Evolutionary conservation across 1,140 invertebrate genomes (phyloP).

Genomic region (Thaumatotibia leucotreta): DNA sequence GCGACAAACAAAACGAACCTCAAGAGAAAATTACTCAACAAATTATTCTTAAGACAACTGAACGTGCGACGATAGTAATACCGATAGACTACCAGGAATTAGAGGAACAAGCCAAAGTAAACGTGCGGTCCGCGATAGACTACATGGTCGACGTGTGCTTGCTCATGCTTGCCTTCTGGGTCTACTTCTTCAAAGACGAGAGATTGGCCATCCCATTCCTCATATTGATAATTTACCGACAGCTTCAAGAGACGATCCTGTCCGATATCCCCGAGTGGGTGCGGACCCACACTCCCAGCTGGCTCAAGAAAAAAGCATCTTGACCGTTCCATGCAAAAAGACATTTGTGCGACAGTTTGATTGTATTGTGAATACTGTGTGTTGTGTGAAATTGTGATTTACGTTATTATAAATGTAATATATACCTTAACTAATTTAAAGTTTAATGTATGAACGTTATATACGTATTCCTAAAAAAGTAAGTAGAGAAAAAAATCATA

Average conservation of each 20-base stretch:
- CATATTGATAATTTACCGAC: conserved; percentile 84
- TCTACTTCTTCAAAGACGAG: conserved; percentile 88
- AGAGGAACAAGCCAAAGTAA: conserved; percentile 79
- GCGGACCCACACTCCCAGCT: conserved; percentile 47
- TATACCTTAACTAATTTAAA: conserved; percentile 27
- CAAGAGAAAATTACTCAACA: conserved; percentile 39
- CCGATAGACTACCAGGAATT: conserved; percentile 73
- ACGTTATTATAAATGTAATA: conserved; percentile 32
- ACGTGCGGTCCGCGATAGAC: conserved; percentile 80
- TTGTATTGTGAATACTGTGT: conserved; percentile 55
- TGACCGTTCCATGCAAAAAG: conserved; percentile 56
- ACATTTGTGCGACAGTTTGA: conserved; percentile 53
- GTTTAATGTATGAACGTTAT: conserved; percentile 6
- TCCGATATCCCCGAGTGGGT: conserved; percentile 55
- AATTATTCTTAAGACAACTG: conserved; percentile 56
- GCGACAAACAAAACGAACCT: conserved; percentile 24
- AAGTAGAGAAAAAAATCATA: conserved; percentile 29
- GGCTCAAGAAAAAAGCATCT: conserved; percentile 67
- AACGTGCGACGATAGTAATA: conserved; percentile 65
- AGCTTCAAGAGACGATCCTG: conserved; percentile 79
- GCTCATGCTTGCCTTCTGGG: conserved; percentile 83
- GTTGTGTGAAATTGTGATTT: conserved; percentile 59
- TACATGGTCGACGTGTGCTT: conserved; percentile 84
- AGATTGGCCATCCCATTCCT: conserved; percentile 85
- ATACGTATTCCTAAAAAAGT: conserved; percentile 29